These are phyloP conservation scores for Etheostoma spectabile DNA, from an alignment of 2,113 vertebrate species.

Conservation along the genomic window DNA sequence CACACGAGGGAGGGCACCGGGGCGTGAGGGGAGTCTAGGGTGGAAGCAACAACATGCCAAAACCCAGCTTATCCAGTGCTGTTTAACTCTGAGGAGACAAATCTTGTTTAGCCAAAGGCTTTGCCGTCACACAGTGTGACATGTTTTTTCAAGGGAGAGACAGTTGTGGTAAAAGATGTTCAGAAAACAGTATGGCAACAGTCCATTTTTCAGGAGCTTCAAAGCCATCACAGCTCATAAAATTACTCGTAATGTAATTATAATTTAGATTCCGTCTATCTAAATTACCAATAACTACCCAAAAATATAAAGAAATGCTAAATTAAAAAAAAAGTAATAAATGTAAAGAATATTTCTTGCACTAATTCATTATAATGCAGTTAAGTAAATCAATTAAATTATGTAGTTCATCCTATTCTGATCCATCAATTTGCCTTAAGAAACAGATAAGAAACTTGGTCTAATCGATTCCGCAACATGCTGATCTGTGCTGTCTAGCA, in stretches of 20 bases:
- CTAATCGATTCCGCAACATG: slow-evolving; percentile 74
- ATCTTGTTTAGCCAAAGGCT: slow-evolving; percentile 63
- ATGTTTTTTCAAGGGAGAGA: slow-evolving; percentile 41
- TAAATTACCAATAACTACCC: not conserved
- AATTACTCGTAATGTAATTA: not conserved
- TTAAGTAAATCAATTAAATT: slow-evolving; percentile 28
- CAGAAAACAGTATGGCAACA: slow-evolving; percentile 12
- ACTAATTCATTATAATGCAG: not conserved
- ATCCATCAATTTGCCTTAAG: slow-evolving; percentile 52
- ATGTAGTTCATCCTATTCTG: slow-evolving; percentile 40
- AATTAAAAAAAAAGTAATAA: not conserved
- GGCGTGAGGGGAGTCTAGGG: slow-evolving; percentile 38
- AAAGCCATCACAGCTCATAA: not conserved
- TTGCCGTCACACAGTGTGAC: slow-evolving; percentile 43
- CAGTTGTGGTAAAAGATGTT: slow-evolving; percentile 29
- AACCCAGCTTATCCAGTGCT: slow-evolving; percentile 56
- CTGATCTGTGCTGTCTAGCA: slow-evolving; percentile 77
- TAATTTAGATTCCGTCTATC: not conserved
- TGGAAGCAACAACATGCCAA: slow-evolving; percentile 54
- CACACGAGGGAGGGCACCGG: slow-evolving; percentile 30
- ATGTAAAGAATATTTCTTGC: slow-evolving; percentile 6
- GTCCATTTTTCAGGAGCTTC: not conserved
- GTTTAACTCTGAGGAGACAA: slow-evolving; percentile 59
- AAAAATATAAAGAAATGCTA: not conserved
- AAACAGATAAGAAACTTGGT: slow-evolving; percentile 65